These are phyloP conservation scores for Emydura subglobosa DNA, from an alignment of 2,113 vertebrate genomes.

Conservation along the genomic window DNA sequence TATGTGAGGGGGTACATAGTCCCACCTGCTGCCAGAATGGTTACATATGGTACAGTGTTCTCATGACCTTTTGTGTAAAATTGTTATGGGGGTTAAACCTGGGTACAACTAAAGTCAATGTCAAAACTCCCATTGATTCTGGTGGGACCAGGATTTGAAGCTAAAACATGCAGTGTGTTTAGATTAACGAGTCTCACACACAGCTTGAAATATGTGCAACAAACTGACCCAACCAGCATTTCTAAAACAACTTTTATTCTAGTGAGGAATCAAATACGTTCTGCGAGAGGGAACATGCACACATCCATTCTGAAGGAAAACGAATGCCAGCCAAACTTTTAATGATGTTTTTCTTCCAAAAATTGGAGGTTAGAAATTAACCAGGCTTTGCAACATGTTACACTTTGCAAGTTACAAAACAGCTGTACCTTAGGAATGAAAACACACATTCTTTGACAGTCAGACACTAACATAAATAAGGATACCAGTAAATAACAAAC, in stretches of 20 bases:
- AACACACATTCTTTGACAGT: neutral
- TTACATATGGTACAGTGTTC: neutral
- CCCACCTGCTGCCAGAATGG: neutral
- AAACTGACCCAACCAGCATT: rapidly evolving
- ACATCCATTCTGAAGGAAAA: neutral
- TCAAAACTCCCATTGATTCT: neutral
- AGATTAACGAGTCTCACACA: neutral
- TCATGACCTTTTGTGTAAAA: neutral
- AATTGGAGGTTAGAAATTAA: neutral
- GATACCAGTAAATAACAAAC: neutral
- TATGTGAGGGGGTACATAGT: no score
- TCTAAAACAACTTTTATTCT: slow-evolving; percentile 25
- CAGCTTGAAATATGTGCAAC: rapidly evolving
- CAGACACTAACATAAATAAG: neutral
- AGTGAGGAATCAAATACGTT: neutral
- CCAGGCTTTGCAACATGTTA: no score
- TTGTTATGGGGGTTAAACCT: neutral
- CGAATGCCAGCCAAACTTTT: neutral
- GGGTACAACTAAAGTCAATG: neutral
- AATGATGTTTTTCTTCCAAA: neutral
- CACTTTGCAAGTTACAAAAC: neutral
- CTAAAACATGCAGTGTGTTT: neutral
- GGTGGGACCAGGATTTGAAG: neutral
- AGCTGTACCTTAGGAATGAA: neutral
- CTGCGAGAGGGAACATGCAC: neutral